These are phyloP conservation scores for Euphysa ruthae DNA, from an alignment of 30 jellyfish, hydroid and myxozoan genomes.

Conservation along the genomic window DNA sequence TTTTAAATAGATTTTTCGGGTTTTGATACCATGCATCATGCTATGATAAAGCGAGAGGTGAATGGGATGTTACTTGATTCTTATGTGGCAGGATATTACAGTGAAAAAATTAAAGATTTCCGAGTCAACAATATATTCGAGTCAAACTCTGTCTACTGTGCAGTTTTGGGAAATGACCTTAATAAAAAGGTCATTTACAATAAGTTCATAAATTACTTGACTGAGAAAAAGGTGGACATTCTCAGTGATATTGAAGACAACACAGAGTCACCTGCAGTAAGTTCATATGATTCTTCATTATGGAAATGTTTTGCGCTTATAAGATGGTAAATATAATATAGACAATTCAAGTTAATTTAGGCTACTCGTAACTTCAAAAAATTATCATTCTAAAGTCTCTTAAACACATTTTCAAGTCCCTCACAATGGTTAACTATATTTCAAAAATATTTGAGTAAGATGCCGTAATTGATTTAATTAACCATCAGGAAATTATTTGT, in stretches of 20 bases:
- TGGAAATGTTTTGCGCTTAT: not conserved
- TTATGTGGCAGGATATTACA: constrained; percentile 75
- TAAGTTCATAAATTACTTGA: constrained; percentile 34
- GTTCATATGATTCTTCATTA: not conserved
- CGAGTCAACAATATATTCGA: constrained; percentile 66
- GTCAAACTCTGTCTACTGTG: constrained; percentile 50
- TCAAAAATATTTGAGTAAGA: too few species aligned
- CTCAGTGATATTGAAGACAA: constrained; percentile 43
- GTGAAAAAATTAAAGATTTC: constrained; percentile 6
- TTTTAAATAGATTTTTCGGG: constrained; percentile 31
- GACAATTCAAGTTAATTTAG: not conserved
- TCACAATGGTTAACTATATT: too few species aligned
- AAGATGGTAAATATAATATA: not conserved
- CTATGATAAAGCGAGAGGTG: constrained; percentile 31
- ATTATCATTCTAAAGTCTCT: too few species aligned
- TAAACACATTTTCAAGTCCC: too few species aligned
- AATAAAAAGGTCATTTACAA: not conserved
- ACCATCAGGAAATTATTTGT: too few species aligned
- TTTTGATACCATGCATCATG: constrained; percentile 30
- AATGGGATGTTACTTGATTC: constrained; percentile 67
- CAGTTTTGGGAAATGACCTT: constrained; percentile 53
- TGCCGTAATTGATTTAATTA: too few species aligned
- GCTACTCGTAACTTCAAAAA: too few species aligned
- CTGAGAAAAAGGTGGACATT: constrained; percentile 49
- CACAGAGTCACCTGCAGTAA: constrained; percentile 48